A percentile compares a stretch with the other conserved stretches of the same genome.
phyloP scores from a whole-genome alignment of 2,797 vertebrate genomes.

The Tapirus indicus region DNA sequence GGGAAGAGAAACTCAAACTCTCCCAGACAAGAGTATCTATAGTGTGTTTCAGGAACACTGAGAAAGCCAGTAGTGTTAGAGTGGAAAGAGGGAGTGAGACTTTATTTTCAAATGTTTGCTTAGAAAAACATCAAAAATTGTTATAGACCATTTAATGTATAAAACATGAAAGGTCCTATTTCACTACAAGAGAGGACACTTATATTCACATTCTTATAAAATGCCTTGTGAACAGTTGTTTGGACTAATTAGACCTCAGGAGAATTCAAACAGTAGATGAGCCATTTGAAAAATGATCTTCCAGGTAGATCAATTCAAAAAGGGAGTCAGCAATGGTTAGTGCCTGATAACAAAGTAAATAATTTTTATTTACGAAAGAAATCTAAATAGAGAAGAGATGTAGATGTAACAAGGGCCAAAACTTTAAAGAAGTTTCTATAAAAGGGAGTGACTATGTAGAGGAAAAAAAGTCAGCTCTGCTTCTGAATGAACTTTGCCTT shows the following conservation, averaged over 20 bases:
- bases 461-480: not conserved
- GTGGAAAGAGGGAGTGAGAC: not conserved
- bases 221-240: not conserved
- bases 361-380: not conserved
- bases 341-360: not conserved
- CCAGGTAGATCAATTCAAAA: not conserved
- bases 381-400: not conserved
- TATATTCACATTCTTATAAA: not conserved
- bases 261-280: not conserved
- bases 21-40: rapidly evolving
- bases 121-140: not conserved
- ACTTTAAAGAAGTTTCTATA: not conserved
- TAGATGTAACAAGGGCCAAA: not conserved
- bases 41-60: not conserved
- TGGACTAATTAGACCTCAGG: not conserved
- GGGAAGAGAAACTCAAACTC: not conserved
- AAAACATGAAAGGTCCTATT: not conserved
- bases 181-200: not conserved
- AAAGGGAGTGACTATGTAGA: not conserved
- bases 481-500: conserved; percentile 2
- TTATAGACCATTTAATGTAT: not conserved
- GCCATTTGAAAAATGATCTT: not conserved
- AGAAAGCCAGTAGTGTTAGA: not conserved
- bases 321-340: not conserved
- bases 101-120: not conserved